These are phyloP conservation scores for Pelobates fuscus DNA, from an alignment of 2,113 vertebrate species.

Conservation along the genomic window DNA sequence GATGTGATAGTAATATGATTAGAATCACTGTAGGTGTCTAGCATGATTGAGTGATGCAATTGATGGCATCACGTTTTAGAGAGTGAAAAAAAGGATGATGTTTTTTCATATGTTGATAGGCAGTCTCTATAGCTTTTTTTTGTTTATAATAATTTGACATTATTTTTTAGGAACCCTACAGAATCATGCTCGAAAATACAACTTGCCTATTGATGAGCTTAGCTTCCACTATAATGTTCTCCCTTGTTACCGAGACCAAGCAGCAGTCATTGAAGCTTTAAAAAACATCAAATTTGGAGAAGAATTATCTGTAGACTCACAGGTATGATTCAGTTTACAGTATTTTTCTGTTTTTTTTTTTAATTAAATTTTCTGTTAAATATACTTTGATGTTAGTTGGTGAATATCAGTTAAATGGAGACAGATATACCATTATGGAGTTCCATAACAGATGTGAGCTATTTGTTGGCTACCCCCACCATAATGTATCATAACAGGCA, in stretches of 20 bases:
- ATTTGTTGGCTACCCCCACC: not conserved
- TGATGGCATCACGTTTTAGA: too few species aligned
- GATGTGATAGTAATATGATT: too few species aligned
- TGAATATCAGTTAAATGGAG: too few species aligned
- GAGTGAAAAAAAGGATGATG: too few species aligned
- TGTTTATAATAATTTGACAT: not conserved
- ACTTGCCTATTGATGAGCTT: conserved; percentile 83
- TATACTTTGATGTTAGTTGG: not conserved
- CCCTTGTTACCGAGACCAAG: conserved; percentile 75
- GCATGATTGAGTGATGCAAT: too few species aligned
- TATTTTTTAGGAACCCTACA: conserved; percentile 73
- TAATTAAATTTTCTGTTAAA: not conserved
- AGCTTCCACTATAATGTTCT: conserved; percentile 76
- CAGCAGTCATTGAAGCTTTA: conserved; percentile 65
- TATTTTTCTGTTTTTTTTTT: not conserved
- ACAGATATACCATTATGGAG: too few species aligned
- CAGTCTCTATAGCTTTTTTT: not conserved
- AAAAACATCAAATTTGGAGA: conserved; percentile 60
- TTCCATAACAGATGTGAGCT: not conserved
- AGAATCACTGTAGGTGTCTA: too few species aligned
- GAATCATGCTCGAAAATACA: conserved; percentile 81
- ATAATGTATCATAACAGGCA: too few species aligned
- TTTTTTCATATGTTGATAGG: too few species aligned
- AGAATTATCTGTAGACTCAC: conserved; percentile 70
- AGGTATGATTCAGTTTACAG: conserved; percentile 68